Conservation (phyloP, 2,797 vertebrate species). For the Karalla daura region DNA sequence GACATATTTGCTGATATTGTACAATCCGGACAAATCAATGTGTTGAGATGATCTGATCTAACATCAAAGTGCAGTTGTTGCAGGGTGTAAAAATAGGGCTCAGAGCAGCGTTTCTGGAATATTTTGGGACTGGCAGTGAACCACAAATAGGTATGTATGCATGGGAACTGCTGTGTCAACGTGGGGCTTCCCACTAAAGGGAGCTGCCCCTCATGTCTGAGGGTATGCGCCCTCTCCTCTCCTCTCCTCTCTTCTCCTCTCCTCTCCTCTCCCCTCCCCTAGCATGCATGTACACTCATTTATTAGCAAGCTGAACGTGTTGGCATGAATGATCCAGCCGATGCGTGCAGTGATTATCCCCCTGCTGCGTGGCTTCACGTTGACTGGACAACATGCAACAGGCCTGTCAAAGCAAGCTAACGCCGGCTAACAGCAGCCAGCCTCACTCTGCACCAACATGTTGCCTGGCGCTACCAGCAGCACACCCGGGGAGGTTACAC, state of each 20-base stretch:
- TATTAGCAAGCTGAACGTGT: background rate
- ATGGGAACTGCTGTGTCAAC: constrained; percentile 67
- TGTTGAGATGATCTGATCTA: background rate
- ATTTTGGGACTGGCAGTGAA: constrained; percentile 15
- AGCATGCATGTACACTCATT: too few species aligned
- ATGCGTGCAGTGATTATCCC: background rate
- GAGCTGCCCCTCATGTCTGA: constrained; percentile 37
- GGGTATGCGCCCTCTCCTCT: constrained; percentile 4
- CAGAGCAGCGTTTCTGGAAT: constrained; percentile 9
- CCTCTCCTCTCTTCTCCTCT: too few species aligned
- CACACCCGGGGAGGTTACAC: too few species aligned
- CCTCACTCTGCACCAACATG: constrained; percentile 15
- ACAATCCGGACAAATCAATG: too few species aligned
- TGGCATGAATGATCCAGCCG: too few species aligned
- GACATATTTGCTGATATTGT: background rate
- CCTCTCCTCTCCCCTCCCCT: too few species aligned
- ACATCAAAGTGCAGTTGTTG: constrained; percentile 17
- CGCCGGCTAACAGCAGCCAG: constrained; percentile 51
- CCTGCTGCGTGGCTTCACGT: constrained; percentile 60
- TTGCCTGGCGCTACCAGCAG: too few species aligned
- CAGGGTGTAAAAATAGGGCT: background rate
- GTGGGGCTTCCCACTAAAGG: constrained; percentile 49
- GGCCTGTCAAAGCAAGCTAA: constrained; percentile 71
- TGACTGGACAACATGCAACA: constrained; percentile 72
- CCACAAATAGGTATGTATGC: constrained; percentile 35